Base-by-base conservation (phyloP, 2,797 vertebrate species). In the Sebastes vulpes region DNA sequence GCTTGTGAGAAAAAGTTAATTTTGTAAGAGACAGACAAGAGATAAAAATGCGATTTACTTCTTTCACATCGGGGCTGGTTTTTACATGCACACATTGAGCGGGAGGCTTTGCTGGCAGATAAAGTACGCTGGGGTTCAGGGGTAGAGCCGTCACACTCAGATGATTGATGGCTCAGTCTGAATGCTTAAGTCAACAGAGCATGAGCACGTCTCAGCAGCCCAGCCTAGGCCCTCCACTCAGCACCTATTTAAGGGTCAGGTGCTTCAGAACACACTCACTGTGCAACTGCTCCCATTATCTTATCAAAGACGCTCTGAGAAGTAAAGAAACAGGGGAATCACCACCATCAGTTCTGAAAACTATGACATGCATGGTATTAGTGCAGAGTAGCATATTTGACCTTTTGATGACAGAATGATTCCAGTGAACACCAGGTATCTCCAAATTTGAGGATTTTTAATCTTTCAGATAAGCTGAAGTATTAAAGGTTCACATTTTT, bases 121-220 rank as follows among this genome's bases (percentile, higher is more conserved):
- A 79, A 80, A 90, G 84, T 79, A 54, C 48, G 53, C 67, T 20
- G 81, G 88, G 92, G 94, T 95, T 93, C 86, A 81, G 90, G 90
- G 92, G 93, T 91, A 86, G 84, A 85, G 48, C 90, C 86, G 95
- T 96, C 96, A 96, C 89, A 85, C 69, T 59, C 11, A 3, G 88
- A 95, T 96, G 96, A 97, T 96, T 95, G 96, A 97, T 96, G 96
- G 95, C 94, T 89, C 77, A 68, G 91, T 92, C 92, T 91, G 90
- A 95, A 93, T 88, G 92, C 95, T 96, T 95, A 95, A 96, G 94
- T 96, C 95, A 97, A 97, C 95, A 96, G 87, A 77, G 94, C 81
- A 52, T 85, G 93, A 95, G 95, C 96, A 96, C 95, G 95, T 94
- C 92, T 84, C 82, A 54, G 92, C 92, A 89, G 90, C 92, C 83